Evolutionary conservation across 2,888 invertebrate genomes (phyloP).

Genomic region (Hololepta plana): DNA sequence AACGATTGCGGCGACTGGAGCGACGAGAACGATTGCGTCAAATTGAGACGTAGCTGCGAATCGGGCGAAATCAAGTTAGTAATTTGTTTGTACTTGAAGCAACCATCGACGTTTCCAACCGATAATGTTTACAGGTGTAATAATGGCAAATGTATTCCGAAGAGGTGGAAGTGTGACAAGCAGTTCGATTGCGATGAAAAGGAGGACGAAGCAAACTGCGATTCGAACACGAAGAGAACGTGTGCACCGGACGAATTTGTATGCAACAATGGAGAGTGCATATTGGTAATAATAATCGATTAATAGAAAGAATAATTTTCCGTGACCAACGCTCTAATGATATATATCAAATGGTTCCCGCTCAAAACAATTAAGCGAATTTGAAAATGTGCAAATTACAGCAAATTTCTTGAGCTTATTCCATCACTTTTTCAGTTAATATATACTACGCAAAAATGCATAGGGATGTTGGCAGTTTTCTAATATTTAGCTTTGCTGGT

Average conservation of each 20-base stretch:
- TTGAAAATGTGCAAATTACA: no score
- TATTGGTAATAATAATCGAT: slow-evolving; percentile 41
- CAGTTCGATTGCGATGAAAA: slow-evolving; percentile 65
- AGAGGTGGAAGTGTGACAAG: slow-evolving; percentile 60
- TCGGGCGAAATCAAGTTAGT: slow-evolving; percentile 52
- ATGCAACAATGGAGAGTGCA: slow-evolving; percentile 56
- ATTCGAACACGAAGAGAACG: slow-evolving; percentile 29
- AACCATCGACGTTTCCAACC: not conserved
- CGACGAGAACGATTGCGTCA: slow-evolving; percentile 63
- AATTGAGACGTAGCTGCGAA: slow-evolving; percentile 42
- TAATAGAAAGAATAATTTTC: no score
- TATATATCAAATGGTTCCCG: slow-evolving; percentile 7
- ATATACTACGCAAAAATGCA: no score
- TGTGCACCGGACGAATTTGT: slow-evolving; percentile 58
- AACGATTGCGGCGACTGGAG: slow-evolving; percentile 80
- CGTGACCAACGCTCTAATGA: slow-evolving; percentile 5
- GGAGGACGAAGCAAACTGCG: slow-evolving; percentile 59
- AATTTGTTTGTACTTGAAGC: not conserved
- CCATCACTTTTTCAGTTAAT: no score
- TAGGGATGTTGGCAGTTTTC: no score
- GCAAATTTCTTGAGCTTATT: no score
- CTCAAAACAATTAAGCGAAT: no score
- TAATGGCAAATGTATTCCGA: slow-evolving; percentile 48
- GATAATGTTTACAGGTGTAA: slow-evolving; percentile 7
- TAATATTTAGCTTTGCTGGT: no score